These are phyloP conservation scores for Sebastes trivittatus DNA, from an alignment of 2,797 vertebrate species.

Conservation along the genomic window DNA sequence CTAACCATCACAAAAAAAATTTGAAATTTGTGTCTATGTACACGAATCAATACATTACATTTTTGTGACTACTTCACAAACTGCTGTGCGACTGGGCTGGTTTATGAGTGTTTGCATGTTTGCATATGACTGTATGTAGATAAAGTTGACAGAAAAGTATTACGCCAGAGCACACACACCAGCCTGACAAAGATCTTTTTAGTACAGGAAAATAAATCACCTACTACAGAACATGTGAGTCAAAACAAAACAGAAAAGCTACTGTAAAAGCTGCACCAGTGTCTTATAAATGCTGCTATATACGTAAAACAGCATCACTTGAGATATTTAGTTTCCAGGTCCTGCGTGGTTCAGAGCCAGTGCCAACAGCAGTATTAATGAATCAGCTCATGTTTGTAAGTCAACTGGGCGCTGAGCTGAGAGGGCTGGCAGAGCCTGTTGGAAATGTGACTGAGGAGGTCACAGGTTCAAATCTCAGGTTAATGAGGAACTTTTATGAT, in stretches of 20 bases:
- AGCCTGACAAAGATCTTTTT: conserved; percentile 51
- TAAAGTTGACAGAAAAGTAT: conserved; percentile 12
- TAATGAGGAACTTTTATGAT: conserved; percentile 55
- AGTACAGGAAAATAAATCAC: conserved; percentile 51
- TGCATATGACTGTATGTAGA: not conserved
- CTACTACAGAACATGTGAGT: conserved; percentile 37
- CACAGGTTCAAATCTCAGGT: conserved; percentile 64
- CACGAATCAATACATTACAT: too few relatives aligned
- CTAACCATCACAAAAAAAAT: too few relatives aligned
- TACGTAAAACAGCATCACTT: conserved; percentile 57
- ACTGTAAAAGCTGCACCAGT: conserved; percentile 51
- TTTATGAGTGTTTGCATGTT: not conserved
- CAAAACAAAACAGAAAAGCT: conserved; percentile 42
- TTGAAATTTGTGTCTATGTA: too few relatives aligned
- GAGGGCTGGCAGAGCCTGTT: conserved; percentile 50
- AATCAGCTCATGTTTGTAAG: conserved; percentile 57
- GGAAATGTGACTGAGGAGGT: conserved; percentile 60
- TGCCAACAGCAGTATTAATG: conserved; percentile 58
- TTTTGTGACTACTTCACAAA: too few relatives aligned
- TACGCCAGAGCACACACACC: not conserved
- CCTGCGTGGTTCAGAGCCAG: conserved; percentile 16
- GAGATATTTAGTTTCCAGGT: conserved; percentile 65
- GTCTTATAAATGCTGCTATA: conserved; percentile 60
- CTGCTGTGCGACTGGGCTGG: too few relatives aligned
- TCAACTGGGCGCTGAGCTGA: conserved; percentile 40